Evolutionary conservation across 2,888 invertebrate species (phyloP), one percentile per base, ranked within the genome.

Genomic region (Notocelia uddmanniana): DNA sequence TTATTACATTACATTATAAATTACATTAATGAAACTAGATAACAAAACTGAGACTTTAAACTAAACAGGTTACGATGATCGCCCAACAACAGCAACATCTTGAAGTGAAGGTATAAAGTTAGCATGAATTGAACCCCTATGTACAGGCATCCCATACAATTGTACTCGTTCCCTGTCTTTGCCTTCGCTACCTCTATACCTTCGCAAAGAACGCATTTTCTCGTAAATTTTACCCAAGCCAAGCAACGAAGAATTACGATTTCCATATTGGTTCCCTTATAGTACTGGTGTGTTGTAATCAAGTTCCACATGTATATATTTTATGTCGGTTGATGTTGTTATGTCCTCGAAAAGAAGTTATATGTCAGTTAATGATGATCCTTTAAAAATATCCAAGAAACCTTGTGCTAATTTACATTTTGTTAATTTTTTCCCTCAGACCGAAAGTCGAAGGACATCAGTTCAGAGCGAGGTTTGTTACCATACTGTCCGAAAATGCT

Each of bases 381-480:
- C 13, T 10, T n/a, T 26, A 15, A 73, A 55, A 18, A 48, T 34
- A 34, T 62, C 26, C 74, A 9, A n/a, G n/a, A 63, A 45, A 52
- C 8, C 37, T 8, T 80, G 84, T 84, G 82, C 79, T 87, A 85
- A 88, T 82, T 52, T 21, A 2, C 19, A 41, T 37, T 76, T 74
- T 58, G 78, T 59, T 54, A 37, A 76, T 78, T 80, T 74, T 81
- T 80, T 71, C n/a, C 68, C 75, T 67, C 85, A 92, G 92, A 87
- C 86, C 64, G 92, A 91, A 81, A 92, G 92, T 85, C 83, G 92
- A 77, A 87, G 92, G 64, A 90, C 91, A 23, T 92, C 92, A 0
- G 73, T 91, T 45, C 89, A 89, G 76, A 89, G 77, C 73, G 91
- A 92, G 89, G 91, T 91, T 80, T 76, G 86, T 85, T 79, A 71